These are phyloP conservation scores for Alexandromys oeconomus DNA, from an alignment of 2,797 vertebrate genomes.

Conservation along the genomic window DNA sequence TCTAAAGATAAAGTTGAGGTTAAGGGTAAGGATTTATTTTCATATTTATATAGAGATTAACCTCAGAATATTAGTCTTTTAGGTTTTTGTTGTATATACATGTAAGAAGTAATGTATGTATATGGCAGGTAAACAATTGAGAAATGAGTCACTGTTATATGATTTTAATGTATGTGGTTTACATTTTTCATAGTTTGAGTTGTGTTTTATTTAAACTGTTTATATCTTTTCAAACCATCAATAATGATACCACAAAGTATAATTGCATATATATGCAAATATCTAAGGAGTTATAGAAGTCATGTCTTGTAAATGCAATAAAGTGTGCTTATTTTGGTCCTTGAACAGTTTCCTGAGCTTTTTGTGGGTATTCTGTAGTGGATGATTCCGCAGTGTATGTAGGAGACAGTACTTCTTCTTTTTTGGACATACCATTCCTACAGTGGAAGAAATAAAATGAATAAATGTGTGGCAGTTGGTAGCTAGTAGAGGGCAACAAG, in stretches of 20 bases:
- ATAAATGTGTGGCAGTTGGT: not conserved
- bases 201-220: constrained; percentile 72
- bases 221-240: constrained; percentile 76
- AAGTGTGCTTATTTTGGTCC: constrained; percentile 69
- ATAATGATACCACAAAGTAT: constrained; percentile 76
- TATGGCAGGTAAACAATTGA: constrained; percentile 74
- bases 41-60: constrained; percentile 49
- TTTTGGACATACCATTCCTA: not conserved
- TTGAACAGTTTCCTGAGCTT: constrained; percentile 28
- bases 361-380: not conserved
- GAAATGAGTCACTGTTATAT: constrained; percentile 69
- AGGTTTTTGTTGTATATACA: constrained; percentile 61
- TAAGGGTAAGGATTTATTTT: constrained; percentile 81
- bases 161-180: constrained; percentile 80
- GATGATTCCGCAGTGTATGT: constrained; percentile 2
- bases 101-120: constrained; percentile 72
- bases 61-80: constrained; percentile 63
- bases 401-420: not conserved
- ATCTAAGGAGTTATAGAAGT: constrained; percentile 73
- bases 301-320: constrained; percentile 82
- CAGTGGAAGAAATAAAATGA: not conserved
- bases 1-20: constrained; percentile 70
- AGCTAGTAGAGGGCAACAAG: not conserved
- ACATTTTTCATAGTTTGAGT: constrained; percentile 71
- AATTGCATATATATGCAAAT: constrained; percentile 75